Percentiles rank a stretch among this genome's conserved stretches.
These are phyloP conservation scores for Istiophorus platypterus DNA, from an alignment of 2,113 vertebrate species.

Conservation along the genomic window DNA sequence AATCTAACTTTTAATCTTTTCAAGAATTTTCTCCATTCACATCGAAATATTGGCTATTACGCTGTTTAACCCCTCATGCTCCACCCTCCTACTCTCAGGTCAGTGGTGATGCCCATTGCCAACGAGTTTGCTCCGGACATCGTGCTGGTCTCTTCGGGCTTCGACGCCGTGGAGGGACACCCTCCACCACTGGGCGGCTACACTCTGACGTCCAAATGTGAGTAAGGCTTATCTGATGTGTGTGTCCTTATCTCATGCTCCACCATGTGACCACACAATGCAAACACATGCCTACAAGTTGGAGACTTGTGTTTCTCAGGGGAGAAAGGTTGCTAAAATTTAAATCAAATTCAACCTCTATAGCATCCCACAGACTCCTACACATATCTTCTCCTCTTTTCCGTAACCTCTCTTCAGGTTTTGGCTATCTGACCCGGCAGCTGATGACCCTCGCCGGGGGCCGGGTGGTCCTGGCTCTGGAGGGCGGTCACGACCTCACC, in stretches of 20 bases:
- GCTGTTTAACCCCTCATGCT: not conserved
- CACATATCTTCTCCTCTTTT: not conserved
- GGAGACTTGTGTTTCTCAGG: not conserved
- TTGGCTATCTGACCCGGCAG: slow-evolving; percentile 93
- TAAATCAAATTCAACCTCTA: not conserved
- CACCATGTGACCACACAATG: not conserved
- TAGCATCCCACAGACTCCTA: not conserved
- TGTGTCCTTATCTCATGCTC: slow-evolving; percentile 17
- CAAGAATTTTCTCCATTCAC: not conserved
- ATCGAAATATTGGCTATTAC: not conserved
- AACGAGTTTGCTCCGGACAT: slow-evolving; percentile 95
- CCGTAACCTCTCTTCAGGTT: slow-evolving; percentile 83
- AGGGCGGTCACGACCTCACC: slow-evolving; percentile 83
- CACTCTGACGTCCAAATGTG: slow-evolving; percentile 94
- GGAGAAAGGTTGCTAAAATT: not conserved
- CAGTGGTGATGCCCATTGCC: slow-evolving; percentile 96
- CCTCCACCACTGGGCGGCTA: slow-evolving; percentile 94
- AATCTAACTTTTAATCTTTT: not conserved
- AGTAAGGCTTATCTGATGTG: slow-evolving; percentile 5
- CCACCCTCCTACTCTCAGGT: slow-evolving; percentile 77
- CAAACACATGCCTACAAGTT: not conserved
- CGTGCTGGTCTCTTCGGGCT: slow-evolving; percentile 95
- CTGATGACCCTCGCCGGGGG: slow-evolving; percentile 93
- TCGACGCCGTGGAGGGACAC: slow-evolving; percentile 96
- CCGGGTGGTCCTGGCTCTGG: slow-evolving; percentile 91